Base-by-base conservation (phyloP, 2,888 invertebrate species). In the Nephrotoma appendiculata region DNA sequence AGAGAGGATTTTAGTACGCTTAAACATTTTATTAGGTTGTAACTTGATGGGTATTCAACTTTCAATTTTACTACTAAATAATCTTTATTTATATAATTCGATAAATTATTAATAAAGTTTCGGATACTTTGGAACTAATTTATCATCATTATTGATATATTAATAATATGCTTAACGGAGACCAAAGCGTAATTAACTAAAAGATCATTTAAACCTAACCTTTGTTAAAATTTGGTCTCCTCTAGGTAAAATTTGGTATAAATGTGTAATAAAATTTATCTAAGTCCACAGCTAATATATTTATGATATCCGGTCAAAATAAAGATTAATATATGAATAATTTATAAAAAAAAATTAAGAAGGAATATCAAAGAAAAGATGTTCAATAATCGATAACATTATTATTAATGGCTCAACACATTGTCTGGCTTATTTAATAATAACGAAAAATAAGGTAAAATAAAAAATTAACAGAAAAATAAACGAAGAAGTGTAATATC, bases 271-370 rank as follows among this genome's bases (percentile, higher is more conserved):
- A 52, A 71, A 71, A 71, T 71, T 19, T 9, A 71, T 71, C 71
- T 71, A 71, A 31, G 71, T 71, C 71, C 9, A 71, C 19, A 71
- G 71, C 9, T 71, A 71, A 31, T 71, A 86, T 86, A 86, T 86
- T 86, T 86, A 86, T 86, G 86, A 86, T 86, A 86, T 86, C 86
- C 86, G 86, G 86, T 86, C 52, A 86, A 86, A 86, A 86, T 41
- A 86, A 86, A 86, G 86, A 86, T 86, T 45, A 45, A 86, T 48
- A 45, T 84, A 84, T 43, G 43, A 12, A 41, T 42, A 84, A 42
- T 15, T 84, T 84, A 42, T 42, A 43, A 42, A 41, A 83, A 19
- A 31, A 84, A 42, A 84, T 84, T 84, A 84, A 84, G 43, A 43
- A 84, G 42, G 31, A 31, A 71, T 71, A 31, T 31, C 19, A 71